phyloP scores from a whole-genome alignment of 2,113 vertebrate genomes.

The Stomatorhinus ivindoensis region DNA sequence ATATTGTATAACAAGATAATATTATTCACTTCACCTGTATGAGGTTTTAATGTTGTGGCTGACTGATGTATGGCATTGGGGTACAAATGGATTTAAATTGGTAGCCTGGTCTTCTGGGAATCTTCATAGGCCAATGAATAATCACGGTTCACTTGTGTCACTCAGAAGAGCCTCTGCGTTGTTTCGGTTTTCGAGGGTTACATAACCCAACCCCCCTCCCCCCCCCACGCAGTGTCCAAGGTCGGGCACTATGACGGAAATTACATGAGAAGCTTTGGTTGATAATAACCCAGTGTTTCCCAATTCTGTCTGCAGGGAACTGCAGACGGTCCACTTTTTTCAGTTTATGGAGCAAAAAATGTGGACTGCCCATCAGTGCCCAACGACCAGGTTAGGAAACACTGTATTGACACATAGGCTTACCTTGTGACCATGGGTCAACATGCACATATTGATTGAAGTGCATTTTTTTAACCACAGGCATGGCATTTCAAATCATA shows the following conservation, averaged over 20 bases:
- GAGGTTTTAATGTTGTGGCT: not conserved
- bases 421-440: not conserved
- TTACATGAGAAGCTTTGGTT: not conserved
- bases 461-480: not conserved
- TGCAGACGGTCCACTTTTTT: not conserved
- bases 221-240: not conserved
- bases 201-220: too few relatives aligned
- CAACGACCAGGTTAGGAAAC: not conserved
- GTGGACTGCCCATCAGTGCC: not conserved
- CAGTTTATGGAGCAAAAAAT: not conserved
- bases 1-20: too few relatives aligned
- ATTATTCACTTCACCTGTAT: not conserved
- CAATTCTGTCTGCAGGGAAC: not conserved
- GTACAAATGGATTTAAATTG: not conserved
- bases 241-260: not conserved
- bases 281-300: not conserved
- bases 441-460: not conserved
- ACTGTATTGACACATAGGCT: not conserved
- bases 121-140: not conserved
- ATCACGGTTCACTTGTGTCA: not conserved
- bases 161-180: not conserved
- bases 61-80: not conserved
- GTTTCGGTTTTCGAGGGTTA: not conserved
- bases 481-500: not conserved
- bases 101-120: not conserved